These are phyloP conservation scores for Paramormyrops kingsleyae DNA, from an alignment of 2,113 vertebrate genomes.

Conservation along the genomic window DNA sequence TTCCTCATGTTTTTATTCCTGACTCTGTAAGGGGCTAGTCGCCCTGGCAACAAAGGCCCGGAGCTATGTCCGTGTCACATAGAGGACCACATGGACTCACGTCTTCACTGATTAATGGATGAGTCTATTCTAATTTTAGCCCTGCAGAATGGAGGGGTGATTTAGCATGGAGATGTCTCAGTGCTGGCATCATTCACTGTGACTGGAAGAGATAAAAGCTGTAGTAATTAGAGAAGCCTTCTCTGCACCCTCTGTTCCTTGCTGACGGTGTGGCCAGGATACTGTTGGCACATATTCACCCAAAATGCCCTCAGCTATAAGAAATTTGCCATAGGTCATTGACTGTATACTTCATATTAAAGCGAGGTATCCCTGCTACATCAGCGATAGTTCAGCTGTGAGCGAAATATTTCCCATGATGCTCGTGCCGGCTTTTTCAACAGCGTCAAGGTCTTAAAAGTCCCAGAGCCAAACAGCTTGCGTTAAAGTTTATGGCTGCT, in stretches of 20 bases:
- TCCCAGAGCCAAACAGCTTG: not conserved
- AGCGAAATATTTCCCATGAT: not conserved
- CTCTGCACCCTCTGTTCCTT: not conserved
- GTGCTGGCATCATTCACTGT: not conserved
- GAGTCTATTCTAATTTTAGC: constrained; percentile 13
- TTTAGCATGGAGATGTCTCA: not conserved
- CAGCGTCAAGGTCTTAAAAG: not conserved
- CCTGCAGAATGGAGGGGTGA: not conserved
- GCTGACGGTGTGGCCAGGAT: not conserved
- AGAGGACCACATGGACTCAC: not conserved
- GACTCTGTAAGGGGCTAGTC: not conserved
- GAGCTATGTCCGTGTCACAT: not conserved
- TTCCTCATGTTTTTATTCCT: not conserved
- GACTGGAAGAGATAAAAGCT: not conserved
- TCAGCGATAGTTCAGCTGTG: not conserved
- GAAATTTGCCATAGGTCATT: not conserved
- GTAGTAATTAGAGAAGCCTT: not conserved
- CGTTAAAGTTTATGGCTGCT: not conserved
- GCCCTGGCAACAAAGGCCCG: not conserved
- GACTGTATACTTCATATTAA: not conserved
- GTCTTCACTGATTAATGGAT: not conserved
- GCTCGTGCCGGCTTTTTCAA: not conserved
- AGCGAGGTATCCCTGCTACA: not conserved
- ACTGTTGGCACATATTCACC: not conserved
- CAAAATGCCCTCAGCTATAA: not conserved